These are phyloP conservation scores for Anastrepha ludens DNA, from an alignment of 1,140 invertebrate genomes.

Conservation along the genomic window DNA sequence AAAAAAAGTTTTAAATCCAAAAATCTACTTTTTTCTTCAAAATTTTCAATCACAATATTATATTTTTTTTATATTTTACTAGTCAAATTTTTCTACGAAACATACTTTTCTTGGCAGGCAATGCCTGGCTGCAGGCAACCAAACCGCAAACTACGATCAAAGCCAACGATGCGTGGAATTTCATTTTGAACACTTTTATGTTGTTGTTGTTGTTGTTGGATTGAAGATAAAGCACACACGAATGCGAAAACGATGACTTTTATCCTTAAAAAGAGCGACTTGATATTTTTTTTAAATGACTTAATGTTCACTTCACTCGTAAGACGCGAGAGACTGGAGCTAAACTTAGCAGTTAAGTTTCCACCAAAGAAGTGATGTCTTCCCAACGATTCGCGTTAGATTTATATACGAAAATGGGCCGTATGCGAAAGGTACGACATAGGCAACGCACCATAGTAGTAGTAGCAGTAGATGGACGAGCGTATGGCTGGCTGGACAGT, in stretches of 20 bases:
- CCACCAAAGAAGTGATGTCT: constrained; percentile 74
- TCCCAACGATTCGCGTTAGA: constrained; percentile 68
- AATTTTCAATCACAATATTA: constrained; percentile 27
- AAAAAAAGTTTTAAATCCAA: neutral
- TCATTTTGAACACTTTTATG: constrained; percentile 62
- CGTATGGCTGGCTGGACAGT: neutral
- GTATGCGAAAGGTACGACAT: constrained; percentile 11
- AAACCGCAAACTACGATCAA: constrained; percentile 66
- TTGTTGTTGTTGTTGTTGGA: constrained; percentile 28
- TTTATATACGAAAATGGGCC: constrained; percentile 68
- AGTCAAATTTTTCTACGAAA: constrained; percentile 48
- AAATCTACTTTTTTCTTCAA: neutral
- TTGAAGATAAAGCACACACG: constrained; percentile 22
- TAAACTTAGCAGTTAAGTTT: constrained; percentile 74
- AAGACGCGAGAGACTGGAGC: constrained; percentile 65
- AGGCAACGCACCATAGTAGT: neutral
- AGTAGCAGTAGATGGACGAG: neutral
- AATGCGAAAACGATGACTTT: constrained; percentile 17
- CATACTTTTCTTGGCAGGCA: constrained; percentile 72
- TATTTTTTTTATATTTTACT: neutral
- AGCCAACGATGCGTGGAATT: constrained; percentile 67
- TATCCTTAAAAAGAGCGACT: constrained; percentile 55
- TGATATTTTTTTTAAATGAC: constrained; percentile 54
- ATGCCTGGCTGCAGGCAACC: constrained; percentile 64
- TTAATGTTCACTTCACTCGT: constrained; percentile 50